Conservation (phyloP, 2,888 invertebrate species). For the Trachelus iudaicus region DNA sequence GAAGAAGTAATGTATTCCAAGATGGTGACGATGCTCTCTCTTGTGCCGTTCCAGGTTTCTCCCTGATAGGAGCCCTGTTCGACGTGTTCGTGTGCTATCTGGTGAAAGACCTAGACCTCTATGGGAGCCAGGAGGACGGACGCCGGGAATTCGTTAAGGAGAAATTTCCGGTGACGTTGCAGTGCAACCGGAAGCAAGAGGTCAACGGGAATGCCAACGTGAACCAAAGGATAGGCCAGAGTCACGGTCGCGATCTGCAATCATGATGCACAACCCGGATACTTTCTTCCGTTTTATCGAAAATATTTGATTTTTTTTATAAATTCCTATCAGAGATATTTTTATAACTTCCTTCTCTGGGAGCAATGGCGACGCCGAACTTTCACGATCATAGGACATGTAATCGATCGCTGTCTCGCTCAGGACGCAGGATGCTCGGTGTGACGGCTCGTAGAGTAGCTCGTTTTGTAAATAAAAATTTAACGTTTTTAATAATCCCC, state of each 20-base stretch:
- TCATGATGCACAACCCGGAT: background rate
- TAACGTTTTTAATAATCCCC: constrained; percentile 33
- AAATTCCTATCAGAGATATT: background rate
- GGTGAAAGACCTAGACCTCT: constrained; percentile 71
- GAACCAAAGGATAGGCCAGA: constrained; percentile 25
- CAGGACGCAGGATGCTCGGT: background rate
- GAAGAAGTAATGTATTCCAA: background rate
- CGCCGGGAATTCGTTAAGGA: constrained; percentile 51
- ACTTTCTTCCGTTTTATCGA: background rate
- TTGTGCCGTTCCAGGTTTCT: constrained; percentile 66
- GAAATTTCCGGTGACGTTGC: background rate
- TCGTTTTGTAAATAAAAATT: constrained; percentile 42
- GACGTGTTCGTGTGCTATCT: constrained; percentile 72
- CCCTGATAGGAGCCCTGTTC: constrained; percentile 70
- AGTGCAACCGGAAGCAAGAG: constrained; percentile 20
- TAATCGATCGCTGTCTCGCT: background rate
- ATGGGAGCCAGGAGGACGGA: constrained; percentile 64
- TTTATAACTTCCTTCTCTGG: background rate
- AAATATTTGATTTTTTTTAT: background rate
- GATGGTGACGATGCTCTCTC: background rate
- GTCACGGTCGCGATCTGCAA: background rate
- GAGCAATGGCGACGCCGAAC: background rate
- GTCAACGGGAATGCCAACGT: constrained; percentile 36
- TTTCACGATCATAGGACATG: background rate
- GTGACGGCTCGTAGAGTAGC: background rate